phyloP scores from a whole-genome alignment of 2,797 vertebrate species.

The Vultur gryphus region DNA sequence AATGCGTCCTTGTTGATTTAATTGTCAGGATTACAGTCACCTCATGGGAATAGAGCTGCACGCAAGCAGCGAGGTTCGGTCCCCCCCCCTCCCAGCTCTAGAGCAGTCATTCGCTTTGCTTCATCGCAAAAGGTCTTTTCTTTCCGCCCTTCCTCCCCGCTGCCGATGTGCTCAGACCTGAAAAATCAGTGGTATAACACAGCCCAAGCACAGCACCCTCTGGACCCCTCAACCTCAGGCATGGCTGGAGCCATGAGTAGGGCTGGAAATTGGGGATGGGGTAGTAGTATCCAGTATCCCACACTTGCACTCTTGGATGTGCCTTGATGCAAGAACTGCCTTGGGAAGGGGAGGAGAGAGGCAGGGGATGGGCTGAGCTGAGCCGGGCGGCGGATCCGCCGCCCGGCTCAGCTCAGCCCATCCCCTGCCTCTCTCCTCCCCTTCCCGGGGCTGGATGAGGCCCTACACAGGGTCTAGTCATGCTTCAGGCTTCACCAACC shows the following conservation, averaged over 20 bases:
- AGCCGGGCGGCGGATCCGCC: neutral
- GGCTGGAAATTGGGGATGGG: neutral
- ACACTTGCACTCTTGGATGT: accelerated
- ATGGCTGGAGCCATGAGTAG: neutral
- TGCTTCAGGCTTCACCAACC: neutral
- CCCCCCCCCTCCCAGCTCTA: accelerated
- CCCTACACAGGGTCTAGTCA: neutral
- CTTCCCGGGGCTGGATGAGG: neutral
- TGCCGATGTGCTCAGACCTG: neutral
- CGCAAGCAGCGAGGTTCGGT: neutral
- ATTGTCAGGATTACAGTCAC: neutral
- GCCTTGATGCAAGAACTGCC: neutral
- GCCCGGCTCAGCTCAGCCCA: neutral
- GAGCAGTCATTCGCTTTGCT: neutral
- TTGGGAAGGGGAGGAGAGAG: neutral
- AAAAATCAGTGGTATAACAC: neutral
- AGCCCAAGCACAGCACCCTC: neutral
- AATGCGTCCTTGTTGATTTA: neutral
- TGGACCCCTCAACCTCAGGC: neutral
- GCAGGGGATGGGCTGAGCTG: neutral
- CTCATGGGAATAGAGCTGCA: neutral
- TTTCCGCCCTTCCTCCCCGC: neutral
- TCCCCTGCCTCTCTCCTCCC: neutral
- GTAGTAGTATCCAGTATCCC: accelerated
- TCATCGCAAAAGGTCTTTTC: neutral